phyloP scores from a whole-genome alignment of 30 jellyfish, hydroid and myxozoan species.

The Hydra vulgaris region DNA sequence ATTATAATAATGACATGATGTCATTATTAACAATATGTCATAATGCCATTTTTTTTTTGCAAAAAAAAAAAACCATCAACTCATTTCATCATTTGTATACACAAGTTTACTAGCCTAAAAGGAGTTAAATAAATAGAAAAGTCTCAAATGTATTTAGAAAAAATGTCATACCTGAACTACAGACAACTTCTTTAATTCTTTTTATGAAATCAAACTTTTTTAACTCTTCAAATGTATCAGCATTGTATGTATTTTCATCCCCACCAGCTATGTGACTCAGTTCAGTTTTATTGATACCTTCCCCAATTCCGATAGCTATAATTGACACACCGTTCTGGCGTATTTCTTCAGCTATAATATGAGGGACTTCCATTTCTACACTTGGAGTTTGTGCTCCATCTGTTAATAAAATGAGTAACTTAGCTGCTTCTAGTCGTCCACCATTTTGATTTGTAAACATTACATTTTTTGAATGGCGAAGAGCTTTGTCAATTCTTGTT shows the following conservation, averaged over 20 bases:
- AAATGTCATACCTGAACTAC: slow-evolving; percentile 38
- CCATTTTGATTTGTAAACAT: slow-evolving; percentile 40
- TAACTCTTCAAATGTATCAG: slow-evolving; percentile 18
- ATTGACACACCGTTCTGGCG: slow-evolving; percentile 25
- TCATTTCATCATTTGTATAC: too few species aligned
- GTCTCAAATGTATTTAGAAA: too few species aligned
- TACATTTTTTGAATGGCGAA: slow-evolving; percentile 42
- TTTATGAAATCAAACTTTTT: slow-evolving; percentile 11
- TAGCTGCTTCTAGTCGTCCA: slow-evolving; percentile 58
- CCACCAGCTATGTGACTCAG: slow-evolving; percentile 36
- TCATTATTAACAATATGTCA: too few species aligned
- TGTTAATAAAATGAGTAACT: slow-evolving; percentile 49
- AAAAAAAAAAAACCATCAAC: too few species aligned
- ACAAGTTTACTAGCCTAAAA: too few species aligned
- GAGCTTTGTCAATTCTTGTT: slow-evolving; percentile 83
- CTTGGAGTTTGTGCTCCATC: slow-evolving; percentile 79
- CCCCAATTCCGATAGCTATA: slow-evolving; percentile 55
- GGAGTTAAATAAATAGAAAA: too few species aligned
- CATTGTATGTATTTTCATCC: background rate
- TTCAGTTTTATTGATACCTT: slow-evolving; percentile 30
- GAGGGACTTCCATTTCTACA: slow-evolving; percentile 65
- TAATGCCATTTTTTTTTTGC: too few species aligned
- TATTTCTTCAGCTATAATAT: slow-evolving; percentile 26
- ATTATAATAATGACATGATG: too few species aligned
- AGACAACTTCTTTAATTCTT: slow-evolving; percentile 30